A percentile compares a stretch with the other conserved stretches of the same genome.
Evolutionary conservation across 2,888 invertebrate species (phyloP).

Genomic region (Apamea anceps): DNA sequence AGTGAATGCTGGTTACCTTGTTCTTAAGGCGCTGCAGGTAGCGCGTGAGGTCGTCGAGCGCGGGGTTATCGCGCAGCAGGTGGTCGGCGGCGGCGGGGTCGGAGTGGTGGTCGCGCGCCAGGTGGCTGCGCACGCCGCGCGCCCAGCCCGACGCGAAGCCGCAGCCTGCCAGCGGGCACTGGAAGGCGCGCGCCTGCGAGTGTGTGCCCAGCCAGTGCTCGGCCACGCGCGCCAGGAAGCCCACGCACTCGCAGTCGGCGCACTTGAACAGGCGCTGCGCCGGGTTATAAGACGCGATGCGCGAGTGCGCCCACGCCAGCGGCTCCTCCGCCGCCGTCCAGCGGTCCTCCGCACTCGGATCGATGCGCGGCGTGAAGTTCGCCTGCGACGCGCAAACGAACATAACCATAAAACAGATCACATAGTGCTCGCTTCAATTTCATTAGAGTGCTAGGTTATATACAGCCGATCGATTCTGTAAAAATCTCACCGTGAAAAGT

Average conservation of each 20-base stretch:
- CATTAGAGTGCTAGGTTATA: too few relatives aligned
- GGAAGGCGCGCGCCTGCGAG: slow-evolving; percentile 91
- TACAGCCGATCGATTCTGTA: too few relatives aligned
- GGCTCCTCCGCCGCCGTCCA: slow-evolving; percentile 94
- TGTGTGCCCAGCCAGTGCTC: slow-evolving; percentile 94
- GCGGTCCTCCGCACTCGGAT: slow-evolving; percentile 88
- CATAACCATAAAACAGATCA: neutral
- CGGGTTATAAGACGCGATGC: slow-evolving; percentile 95
- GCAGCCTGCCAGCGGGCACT: slow-evolving; percentile 92
- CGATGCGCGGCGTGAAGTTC: slow-evolving; percentile 89
- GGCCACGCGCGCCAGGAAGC: slow-evolving; percentile 93
- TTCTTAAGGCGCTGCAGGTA: slow-evolving; percentile 92
- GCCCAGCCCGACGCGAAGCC: slow-evolving; percentile 94
- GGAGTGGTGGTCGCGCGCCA: slow-evolving; percentile 93
- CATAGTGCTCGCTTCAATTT: neutral
- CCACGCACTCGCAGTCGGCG: slow-evolving; percentile 94
- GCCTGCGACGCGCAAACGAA: slow-evolving; percentile 77
- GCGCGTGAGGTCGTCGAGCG: slow-evolving; percentile 93
- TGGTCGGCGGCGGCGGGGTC: slow-evolving; percentile 91
- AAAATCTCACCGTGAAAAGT: too few relatives aligned
- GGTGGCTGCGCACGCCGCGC: slow-evolving; percentile 93
- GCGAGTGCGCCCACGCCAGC: slow-evolving; percentile 94
- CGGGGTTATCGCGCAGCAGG: slow-evolving; percentile 93
- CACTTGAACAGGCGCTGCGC: slow-evolving; percentile 94
- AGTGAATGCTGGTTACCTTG: slow-evolving; percentile 74